Evolutionary conservation across 2,113 vertebrate species (phyloP).

Genomic region (Pseudorhombus dupliciocellatus): DNA sequence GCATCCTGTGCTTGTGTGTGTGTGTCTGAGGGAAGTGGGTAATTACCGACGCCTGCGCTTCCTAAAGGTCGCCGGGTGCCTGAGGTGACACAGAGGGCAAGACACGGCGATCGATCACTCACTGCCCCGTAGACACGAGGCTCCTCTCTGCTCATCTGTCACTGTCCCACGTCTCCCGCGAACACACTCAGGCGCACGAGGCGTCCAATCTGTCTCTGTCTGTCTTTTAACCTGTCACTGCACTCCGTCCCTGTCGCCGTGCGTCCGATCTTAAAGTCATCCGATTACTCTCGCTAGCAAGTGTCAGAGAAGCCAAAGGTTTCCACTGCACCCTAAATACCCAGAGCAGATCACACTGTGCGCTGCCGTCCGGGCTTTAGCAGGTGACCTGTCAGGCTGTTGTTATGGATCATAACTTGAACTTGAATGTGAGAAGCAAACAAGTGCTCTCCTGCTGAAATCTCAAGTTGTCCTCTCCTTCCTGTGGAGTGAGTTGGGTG

Average conservation of each 20-base stretch:
- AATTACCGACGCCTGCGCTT: constrained; percentile 71
- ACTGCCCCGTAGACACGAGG: constrained; percentile 51
- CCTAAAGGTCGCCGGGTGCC: constrained; percentile 76
- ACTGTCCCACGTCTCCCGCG: constrained; percentile 62
- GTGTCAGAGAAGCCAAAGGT: background rate
- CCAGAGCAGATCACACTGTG: background rate
- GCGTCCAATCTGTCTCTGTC: constrained; percentile 62
- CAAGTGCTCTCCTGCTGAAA: background rate
- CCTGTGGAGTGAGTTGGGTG: background rate
- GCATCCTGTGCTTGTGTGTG: constrained; percentile 35
- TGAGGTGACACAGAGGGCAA: constrained; percentile 72
- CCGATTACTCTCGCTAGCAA: constrained; percentile 11
- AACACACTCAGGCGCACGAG: constrained; percentile 17
- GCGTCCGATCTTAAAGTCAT: constrained; percentile 42
- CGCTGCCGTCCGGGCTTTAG: background rate
- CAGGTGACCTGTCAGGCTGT: background rate
- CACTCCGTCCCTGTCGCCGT: constrained; percentile 30
- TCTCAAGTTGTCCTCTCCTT: background rate
- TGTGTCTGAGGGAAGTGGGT: constrained; percentile 44
- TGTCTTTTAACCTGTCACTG: constrained; percentile 49
- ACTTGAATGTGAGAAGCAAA: background rate
- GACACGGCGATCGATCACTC: constrained; percentile 74
- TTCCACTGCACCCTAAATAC: constrained; percentile 4
- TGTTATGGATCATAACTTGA: background rate
- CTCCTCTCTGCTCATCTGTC: constrained; percentile 70